Evolutionary conservation across 2,797 vertebrate species (phyloP).

Genomic region (Lutjanus argentimaculatus): DNA sequence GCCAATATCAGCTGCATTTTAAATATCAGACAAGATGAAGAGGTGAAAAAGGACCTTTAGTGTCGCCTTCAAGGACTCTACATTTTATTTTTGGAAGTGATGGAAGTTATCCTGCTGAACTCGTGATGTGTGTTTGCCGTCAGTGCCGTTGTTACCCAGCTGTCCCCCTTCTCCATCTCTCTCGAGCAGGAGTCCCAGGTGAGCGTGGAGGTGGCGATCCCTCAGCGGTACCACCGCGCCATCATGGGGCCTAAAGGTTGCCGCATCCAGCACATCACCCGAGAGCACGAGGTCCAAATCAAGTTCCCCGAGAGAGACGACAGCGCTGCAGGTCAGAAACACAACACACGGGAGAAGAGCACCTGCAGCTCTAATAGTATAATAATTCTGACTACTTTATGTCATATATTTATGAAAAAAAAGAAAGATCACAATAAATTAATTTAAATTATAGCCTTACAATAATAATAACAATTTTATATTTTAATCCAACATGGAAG

Average conservation of each 20-base stretch:
- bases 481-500: neutral
- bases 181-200: constrained; percentile 86
- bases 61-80: too few relatives aligned
- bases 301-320: constrained; percentile 90
- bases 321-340: constrained; percentile 69
- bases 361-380: neutral
- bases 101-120: neutral
- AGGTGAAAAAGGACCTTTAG: too few relatives aligned
- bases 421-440: neutral
- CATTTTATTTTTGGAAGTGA: neutral
- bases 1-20: neutral
- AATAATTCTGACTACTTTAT: neutral
- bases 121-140: neutral
- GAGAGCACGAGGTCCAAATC: constrained; percentile 88
- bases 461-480: neutral
- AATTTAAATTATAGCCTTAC: neutral
- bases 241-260: constrained; percentile 89
- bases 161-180: neutral
- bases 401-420: neutral
- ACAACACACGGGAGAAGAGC: neutral
- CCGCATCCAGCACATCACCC: constrained; percentile 87
- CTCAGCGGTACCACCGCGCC: constrained; percentile 87
- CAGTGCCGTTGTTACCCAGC: constrained; percentile 3
- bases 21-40: neutral
- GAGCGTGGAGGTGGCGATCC: constrained; percentile 85